Base-by-base conservation (phyloP, 1,140 invertebrate genomes). In the Saccostrea glomerata region DNA sequence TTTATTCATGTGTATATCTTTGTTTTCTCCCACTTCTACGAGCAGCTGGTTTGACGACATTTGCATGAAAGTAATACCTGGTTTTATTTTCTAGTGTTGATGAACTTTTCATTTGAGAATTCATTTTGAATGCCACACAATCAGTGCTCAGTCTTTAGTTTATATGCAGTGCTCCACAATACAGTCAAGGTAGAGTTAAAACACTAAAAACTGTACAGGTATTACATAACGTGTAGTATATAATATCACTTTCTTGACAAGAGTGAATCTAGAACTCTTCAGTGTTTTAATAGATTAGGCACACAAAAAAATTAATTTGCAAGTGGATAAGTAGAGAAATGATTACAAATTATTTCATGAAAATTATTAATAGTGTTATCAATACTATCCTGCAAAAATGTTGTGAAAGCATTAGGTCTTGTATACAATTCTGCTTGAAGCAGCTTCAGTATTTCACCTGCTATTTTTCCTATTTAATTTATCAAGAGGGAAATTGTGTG, bases 21-120 rank as follows among this genome's bases (percentile, higher is more conserved):
- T 36, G 70, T 77, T 77, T 63, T 77, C 70, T 63, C 70, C 70
- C 70, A 77, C 70, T 77, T 77, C 70, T 77, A 77, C 23, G 70
- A 40, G 70, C 70, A 77, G 70, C 70, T 77, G 70, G 70, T 77
- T 36, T 77, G 25, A 77, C 13, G 15, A 77, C 13, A 77, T 25
- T 77, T 77, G 25, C 70, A 77, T 30, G 70, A 25, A 77, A 25
- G 30, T 30, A 77, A 25, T 7, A 30, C 30, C 25, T 77, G 23
- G 70, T 36, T 25, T 77, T 77, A 15, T 15, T 77, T 36, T 77
- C 30, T 36, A 77, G 70, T 30, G 70, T 15, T 77, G 12, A 30
- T 77, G 15, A 30, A 25, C 25, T 36, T 15, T 30, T 30, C 25
- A 36, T 77, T 30, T 25, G 13, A 30, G 23, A 30, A 77, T 36